Evolutionary conservation across 2,113 vertebrate genomes (phyloP).

Genomic region (Tor tambroides): DNA sequence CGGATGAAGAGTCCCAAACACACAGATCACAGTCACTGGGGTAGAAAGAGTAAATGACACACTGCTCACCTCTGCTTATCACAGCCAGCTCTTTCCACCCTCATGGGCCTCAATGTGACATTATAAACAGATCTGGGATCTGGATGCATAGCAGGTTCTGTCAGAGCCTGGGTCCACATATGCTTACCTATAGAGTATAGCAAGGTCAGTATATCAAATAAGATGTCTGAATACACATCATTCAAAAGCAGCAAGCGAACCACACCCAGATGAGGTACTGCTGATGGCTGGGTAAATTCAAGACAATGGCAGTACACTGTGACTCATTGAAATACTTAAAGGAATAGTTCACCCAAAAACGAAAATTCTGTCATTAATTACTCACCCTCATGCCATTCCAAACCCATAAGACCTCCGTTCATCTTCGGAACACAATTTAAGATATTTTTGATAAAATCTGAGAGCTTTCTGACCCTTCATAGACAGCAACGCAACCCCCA

Average conservation of each 20-base stretch:
- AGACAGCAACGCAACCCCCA: no score
- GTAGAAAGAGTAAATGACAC: constrained; percentile 32
- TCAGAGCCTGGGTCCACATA: background rate
- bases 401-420: no score
- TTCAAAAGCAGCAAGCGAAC: background rate
- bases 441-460: no score
- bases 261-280: background rate
- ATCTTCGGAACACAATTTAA: no score
- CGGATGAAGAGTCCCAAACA: constrained; percentile 28
- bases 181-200: background rate
- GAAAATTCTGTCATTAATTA: no score
- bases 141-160: constrained; percentile 2
- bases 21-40: constrained; percentile 31
- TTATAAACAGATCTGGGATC: background rate
- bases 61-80: constrained; percentile 26
- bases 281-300: background rate
- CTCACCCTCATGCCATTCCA: no score
- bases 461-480: no score
- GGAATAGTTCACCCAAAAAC: no score
- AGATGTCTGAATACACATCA: background rate
- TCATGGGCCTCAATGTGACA: background rate
- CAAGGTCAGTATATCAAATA: background rate
- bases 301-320: background rate
- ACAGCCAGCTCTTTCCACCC: background rate
- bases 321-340: background rate